Conservation (phyloP, 2,797 vertebrate genomes). For the Amblyopsis hoosieri region DNA sequence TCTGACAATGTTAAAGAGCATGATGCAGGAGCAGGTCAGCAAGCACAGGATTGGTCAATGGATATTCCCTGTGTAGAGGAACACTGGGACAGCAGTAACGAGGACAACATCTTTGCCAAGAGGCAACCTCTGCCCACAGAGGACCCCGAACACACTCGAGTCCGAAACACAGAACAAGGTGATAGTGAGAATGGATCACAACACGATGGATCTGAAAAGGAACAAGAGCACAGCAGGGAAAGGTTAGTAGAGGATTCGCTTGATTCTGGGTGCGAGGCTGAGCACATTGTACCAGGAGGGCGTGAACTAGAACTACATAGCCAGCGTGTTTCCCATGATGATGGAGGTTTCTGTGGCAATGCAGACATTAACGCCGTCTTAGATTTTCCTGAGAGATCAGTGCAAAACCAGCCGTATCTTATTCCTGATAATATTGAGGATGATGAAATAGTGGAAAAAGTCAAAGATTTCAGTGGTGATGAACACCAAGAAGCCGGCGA, state of each 20-base stretch:
- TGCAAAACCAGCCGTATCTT: conserved; percentile 43
- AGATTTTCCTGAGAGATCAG: conserved; percentile 42
- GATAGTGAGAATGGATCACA: conserved; percentile 43
- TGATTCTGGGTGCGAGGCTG: conserved; percentile 24
- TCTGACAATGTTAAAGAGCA: conserved; percentile 35
- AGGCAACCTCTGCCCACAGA: conserved; percentile 42
- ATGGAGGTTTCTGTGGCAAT: conserved; percentile 25
- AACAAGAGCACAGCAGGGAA: conserved; percentile 22
- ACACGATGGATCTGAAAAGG: conserved; percentile 35
- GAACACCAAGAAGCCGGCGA: conserved; percentile 76
- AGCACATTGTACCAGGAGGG: conserved; percentile 11
- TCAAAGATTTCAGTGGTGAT: conserved; percentile 75
- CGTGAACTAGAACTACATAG: conserved; percentile 7
- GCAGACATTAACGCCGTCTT: not conserved
- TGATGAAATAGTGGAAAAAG: conserved; percentile 35
- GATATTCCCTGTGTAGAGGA: conserved; percentile 5
- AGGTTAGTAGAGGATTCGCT: conserved; percentile 15
- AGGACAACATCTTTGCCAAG: conserved; percentile 49
- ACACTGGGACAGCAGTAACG: conserved; percentile 30
- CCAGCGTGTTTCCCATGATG: conserved; percentile 9
- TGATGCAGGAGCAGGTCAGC: conserved; percentile 16
- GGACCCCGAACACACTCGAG: conserved; percentile 38
- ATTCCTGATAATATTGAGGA: conserved; percentile 30
- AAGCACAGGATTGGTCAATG: conserved; percentile 31
- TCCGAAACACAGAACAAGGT: conserved; percentile 51